A percentile compares a stretch with the other conserved stretches of the same genome.
These are phyloP conservation scores for Apis laboriosa DNA, from an alignment of 1,140 invertebrate species.

Conservation along the genomic window DNA sequence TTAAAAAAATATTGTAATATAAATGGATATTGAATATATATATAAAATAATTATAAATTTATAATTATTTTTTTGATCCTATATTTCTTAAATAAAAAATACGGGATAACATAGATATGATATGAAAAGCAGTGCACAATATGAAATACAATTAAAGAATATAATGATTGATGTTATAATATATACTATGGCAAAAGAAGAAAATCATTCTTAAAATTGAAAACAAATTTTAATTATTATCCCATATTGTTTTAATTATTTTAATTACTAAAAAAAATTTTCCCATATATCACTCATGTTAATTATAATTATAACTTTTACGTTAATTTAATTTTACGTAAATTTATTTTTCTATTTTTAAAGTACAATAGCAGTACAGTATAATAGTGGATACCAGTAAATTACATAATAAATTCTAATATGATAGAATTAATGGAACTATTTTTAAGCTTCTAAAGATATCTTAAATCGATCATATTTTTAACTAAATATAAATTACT, in stretches of 20 bases:
- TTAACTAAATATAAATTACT: slow-evolving; percentile 74
- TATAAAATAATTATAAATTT: background rate
- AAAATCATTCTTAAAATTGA: too few relatives aligned
- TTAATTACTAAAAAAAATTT: too few relatives aligned
- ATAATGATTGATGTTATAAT: too few relatives aligned
- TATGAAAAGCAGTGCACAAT: too few relatives aligned
- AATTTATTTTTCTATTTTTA: background rate
- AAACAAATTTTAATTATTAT: too few relatives aligned
- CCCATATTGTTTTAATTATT: too few relatives aligned
- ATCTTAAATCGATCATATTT: slow-evolving; percentile 58
- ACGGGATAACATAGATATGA: too few relatives aligned
- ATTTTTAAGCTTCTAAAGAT: slow-evolving; percentile 27
- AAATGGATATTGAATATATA: background rate
- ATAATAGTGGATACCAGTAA: background rate
- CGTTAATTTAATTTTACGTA: background rate
- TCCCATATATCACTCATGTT: too few relatives aligned
- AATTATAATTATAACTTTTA: too few relatives aligned
- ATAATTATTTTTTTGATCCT: background rate
- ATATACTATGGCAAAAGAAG: too few relatives aligned
- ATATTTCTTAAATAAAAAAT: too few relatives aligned
- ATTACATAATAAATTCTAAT: background rate
- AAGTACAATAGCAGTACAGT: background rate
- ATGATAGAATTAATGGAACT: background rate
- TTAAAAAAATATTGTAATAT: background rate
- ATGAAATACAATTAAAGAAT: too few relatives aligned